phyloP scores from a whole-genome alignment of 2,797 vertebrate species.

The Echiichthys vipera region DNA sequence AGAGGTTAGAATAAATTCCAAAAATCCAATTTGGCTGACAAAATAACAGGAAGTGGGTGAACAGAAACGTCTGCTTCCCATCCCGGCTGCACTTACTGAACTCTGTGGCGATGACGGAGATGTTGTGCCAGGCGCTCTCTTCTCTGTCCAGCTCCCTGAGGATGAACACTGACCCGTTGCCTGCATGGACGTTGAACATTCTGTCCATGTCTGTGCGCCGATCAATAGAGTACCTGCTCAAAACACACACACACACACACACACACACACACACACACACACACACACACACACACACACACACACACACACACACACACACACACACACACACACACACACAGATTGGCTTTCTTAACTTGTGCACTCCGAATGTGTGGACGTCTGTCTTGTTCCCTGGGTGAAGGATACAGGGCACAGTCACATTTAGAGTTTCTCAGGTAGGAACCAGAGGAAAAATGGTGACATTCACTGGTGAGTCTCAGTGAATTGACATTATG shows the following conservation, averaged over 20 bases:
- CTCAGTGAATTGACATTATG: background rate
- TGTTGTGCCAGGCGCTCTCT: constrained; percentile 94
- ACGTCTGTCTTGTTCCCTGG: background rate
- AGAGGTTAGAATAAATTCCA: constrained; percentile 2
- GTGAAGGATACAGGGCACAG: background rate
- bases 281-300: too few species aligned
- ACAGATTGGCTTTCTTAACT: background rate
- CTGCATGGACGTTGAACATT: constrained; percentile 93
- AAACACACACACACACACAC: constrained; percentile 28
- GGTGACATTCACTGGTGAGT: background rate
- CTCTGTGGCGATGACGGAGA: constrained; percentile 93
- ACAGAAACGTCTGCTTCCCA: background rate
- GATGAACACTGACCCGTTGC: constrained; percentile 93
- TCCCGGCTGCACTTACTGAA: constrained; percentile 89
- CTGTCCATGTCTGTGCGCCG: constrained; percentile 96
- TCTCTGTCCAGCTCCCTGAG: constrained; percentile 93
- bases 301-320: constrained; percentile 31
- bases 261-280: constrained; percentile 23
- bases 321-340: constrained; percentile 32
- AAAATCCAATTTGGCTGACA: constrained; percentile 38
- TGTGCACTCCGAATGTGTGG: background rate
- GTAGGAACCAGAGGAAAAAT: background rate
- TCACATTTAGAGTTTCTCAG: constrained; percentile 16
- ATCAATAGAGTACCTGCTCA: constrained; percentile 93
- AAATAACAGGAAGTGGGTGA: constrained; percentile 3